These are phyloP conservation scores for Drosophila hydei DNA, from an alignment of 1,140 invertebrate species.

Conservation along the genomic window DNA sequence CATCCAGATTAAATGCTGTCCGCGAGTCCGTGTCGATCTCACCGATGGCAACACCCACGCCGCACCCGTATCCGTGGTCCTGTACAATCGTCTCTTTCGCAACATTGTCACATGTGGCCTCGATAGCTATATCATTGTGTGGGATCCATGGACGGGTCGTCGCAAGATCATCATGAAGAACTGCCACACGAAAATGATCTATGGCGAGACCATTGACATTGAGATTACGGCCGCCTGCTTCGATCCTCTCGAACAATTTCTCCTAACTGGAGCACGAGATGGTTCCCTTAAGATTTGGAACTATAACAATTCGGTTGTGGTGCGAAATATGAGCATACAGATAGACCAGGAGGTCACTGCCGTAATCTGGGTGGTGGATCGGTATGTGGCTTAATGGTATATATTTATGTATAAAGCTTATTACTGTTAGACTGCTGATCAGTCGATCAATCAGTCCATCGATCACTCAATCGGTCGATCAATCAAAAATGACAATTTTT, in stretches of 20 bases:
- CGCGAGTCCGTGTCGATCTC: constrained; percentile 86
- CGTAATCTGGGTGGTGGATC: constrained; percentile 86
- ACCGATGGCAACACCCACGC: constrained; percentile 89
- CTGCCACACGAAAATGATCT: constrained; percentile 86
- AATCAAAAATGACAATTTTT: no score
- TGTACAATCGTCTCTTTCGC: constrained; percentile 89
- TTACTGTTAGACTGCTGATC: no score
- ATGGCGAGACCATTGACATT: constrained; percentile 86
- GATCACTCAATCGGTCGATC: no score
- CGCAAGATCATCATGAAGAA: constrained; percentile 87
- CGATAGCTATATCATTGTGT: constrained; percentile 90
- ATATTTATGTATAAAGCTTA: not conserved
- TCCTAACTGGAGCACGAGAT: constrained; percentile 89
- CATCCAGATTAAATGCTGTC: constrained; percentile 86
- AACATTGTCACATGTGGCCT: constrained; percentile 88
- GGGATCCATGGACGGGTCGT: constrained; percentile 88
- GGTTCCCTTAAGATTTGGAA: constrained; percentile 91
- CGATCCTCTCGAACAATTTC: constrained; percentile 88
- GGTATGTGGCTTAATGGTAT: constrained; percentile 79
- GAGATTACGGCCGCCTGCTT: constrained; percentile 92
- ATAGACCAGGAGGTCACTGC: constrained; percentile 86
- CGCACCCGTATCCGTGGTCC: constrained; percentile 86
- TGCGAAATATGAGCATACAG: constrained; percentile 87
- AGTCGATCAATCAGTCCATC: no score
- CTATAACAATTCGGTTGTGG: constrained; percentile 89